Percentiles rank a stretch among this genome's conserved stretches.
phyloP scores from a whole-genome alignment of 2,113 vertebrate genomes.

The Pungitius pungitius region DNA sequence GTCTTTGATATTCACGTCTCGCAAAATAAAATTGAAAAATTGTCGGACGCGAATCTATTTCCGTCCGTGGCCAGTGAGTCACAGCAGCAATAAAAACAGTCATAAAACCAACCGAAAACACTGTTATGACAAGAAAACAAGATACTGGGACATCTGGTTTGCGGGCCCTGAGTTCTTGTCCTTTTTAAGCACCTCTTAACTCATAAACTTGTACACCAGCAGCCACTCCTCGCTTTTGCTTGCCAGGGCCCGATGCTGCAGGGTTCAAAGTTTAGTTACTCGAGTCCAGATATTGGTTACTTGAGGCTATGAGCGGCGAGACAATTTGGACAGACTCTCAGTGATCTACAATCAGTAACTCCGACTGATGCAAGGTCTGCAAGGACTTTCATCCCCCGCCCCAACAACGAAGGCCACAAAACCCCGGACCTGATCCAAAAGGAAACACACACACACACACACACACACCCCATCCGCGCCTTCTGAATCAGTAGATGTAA shows the following conservation, averaged over 20 bases:
- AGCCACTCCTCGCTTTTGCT: conserved; percentile 59
- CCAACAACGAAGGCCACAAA: neutral
- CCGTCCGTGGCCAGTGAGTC: conserved; percentile 45
- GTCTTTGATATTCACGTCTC: conserved; percentile 36
- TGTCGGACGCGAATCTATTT: conserved; percentile 51
- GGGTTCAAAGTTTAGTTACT: conserved; percentile 60
- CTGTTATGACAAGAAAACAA: conserved; percentile 46
- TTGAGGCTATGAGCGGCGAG: conserved; percentile 9
- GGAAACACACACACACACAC: too few species aligned
- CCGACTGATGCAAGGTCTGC: conserved; percentile 5
- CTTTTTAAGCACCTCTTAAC: conserved; percentile 43
- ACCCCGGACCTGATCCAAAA: conserved; percentile 12
- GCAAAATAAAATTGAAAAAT: conserved; percentile 3
- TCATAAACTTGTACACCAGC: conserved; percentile 32
- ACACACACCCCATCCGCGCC: neutral
- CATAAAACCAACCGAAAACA: conserved; percentile 59
- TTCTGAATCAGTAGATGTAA: neutral
- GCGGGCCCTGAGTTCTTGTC: conserved; percentile 4
- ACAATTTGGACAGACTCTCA: neutral
- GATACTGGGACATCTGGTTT: conserved; percentile 36
- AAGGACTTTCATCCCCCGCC: neutral
- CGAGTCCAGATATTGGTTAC: conserved; percentile 40
- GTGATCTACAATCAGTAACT: conserved; percentile 15
- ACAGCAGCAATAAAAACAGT: conserved; percentile 44
- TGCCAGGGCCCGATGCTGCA: conserved; percentile 10